phyloP scores from a whole-genome alignment of 2,888 invertebrate genomes.

The Drosophila nr. perissopoda region DNA sequence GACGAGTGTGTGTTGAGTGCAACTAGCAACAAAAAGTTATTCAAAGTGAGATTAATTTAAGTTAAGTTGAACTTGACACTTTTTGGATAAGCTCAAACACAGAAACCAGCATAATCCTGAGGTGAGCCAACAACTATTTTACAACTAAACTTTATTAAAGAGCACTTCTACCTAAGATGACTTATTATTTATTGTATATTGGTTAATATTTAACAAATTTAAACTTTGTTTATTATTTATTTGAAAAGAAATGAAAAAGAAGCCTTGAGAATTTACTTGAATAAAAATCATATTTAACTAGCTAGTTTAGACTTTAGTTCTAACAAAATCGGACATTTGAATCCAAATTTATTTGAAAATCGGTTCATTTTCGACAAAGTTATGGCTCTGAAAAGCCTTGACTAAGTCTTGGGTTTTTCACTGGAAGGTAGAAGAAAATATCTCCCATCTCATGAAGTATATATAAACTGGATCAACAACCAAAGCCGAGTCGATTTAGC shows the following conservation, averaged over 20 bases:
- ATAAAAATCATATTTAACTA: no score
- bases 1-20: slow-evolving; percentile 17
- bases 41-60: slow-evolving; percentile 6
- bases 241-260: not conserved
- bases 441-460: accelerated
- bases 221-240: not conserved
- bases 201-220: no score
- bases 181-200: not conserved
- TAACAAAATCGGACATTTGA: not conserved
- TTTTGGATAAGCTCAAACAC: slow-evolving; percentile 62
- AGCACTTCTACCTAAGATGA: accelerated
- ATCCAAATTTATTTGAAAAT: not conserved
- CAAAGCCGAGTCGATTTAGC: not conserved
- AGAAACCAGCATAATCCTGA: slow-evolving; percentile 74
- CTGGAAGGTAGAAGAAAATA: not conserved
- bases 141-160: not conserved
- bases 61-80: slow-evolving; percentile 8
- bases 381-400: not conserved
- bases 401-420: not conserved
- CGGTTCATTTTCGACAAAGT: not conserved
- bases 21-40: not conserved
- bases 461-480: accelerated
- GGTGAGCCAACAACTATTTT: slow-evolving; percentile 46
- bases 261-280: not conserved
- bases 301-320: not conserved